phyloP scores from a whole-genome alignment of 2,888 invertebrate species.

The Plemyria rubiginata region DNA sequence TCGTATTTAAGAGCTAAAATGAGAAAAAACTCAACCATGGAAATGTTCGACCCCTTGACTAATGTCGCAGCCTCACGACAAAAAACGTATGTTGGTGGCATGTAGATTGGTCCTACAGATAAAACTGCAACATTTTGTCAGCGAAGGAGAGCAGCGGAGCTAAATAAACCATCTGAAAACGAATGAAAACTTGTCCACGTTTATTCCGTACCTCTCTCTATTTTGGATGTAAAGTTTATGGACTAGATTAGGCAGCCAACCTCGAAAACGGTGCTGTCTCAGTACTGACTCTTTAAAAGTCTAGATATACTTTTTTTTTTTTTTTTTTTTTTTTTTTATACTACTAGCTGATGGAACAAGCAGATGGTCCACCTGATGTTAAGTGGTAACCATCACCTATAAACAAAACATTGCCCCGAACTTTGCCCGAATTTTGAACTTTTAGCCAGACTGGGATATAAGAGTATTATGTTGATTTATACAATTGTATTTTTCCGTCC shows the following conservation, averaged over 20 bases:
- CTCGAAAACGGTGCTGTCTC: conserved; percentile 17
- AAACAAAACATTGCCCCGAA: too few relatives aligned
- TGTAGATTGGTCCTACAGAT: not conserved
- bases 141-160: not conserved
- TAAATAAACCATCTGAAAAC: conserved; percentile 11
- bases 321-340: too few relatives aligned
- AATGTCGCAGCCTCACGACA: too few relatives aligned
- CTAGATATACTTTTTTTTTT: too few relatives aligned
- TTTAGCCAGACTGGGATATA: not conserved
- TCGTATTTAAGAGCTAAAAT: too few relatives aligned
- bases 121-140: conserved; percentile 3
- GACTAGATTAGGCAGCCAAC: not conserved
- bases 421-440: too few relatives aligned
- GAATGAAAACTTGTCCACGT: not conserved
- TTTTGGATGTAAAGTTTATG: not conserved
- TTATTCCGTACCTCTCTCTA: not conserved
- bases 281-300: conserved; percentile 21
- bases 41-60: too few relatives aligned
- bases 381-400: too few relatives aligned
- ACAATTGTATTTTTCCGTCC: conserved; percentile 13
- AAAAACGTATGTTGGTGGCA: not conserved
- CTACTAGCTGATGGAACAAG: too few relatives aligned
- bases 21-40: too few relatives aligned
- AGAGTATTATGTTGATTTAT: conserved; percentile 16
- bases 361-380: too few relatives aligned